Percentiles rank a stretch among this genome's conserved stretches.
Conservation (phyloP, 1,140 invertebrate species). For the Drosophila murphyi region DNA sequence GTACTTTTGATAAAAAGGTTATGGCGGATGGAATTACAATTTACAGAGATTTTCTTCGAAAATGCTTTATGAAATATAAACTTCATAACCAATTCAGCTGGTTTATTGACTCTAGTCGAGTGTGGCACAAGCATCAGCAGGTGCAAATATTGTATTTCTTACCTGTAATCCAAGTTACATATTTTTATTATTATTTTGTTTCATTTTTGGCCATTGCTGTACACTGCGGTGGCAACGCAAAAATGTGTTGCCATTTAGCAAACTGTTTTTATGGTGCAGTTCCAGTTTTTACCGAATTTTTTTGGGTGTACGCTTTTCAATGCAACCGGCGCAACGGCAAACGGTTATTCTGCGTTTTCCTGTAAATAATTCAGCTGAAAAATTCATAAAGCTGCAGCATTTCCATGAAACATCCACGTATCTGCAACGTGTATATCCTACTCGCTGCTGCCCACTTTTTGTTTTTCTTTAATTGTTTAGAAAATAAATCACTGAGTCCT, state of each 20-base stretch:
- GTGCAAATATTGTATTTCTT: constrained; percentile 24
- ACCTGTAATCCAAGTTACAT: constrained; percentile 31
- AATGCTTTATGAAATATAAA: too few species aligned
- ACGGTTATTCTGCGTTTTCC: constrained; percentile 64
- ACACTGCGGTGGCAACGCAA: constrained; percentile 16
- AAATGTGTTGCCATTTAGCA: constrained; percentile 51
- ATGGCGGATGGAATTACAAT: not conserved
- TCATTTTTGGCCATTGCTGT: constrained; percentile 2
- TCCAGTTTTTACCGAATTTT: constrained; percentile 36
- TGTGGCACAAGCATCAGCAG: constrained; percentile 29
- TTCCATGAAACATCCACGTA: constrained; percentile 15
- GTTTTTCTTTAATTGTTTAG: constrained; percentile 79
- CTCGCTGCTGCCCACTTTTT: constrained; percentile 17
- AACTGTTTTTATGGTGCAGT: constrained; percentile 47
- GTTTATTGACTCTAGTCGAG: not conserved
- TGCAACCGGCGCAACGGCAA: constrained; percentile 43
- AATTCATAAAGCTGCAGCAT: constrained; percentile 67
- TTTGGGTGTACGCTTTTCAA: constrained; percentile 21
- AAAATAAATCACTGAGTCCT: constrained; percentile 72
- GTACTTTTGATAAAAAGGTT: not conserved
- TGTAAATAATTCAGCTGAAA: constrained; percentile 76
- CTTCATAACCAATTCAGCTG: not conserved
- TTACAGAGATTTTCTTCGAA: not conserved
- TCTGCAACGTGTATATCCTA: constrained; percentile 14
- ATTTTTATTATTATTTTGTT: constrained; percentile 20